Percentiles rank a stretch among this genome's conserved stretches.
Evolutionary conservation across 2,113 vertebrate genomes (phyloP).

Genomic region (Silurus meridionalis): DNA sequence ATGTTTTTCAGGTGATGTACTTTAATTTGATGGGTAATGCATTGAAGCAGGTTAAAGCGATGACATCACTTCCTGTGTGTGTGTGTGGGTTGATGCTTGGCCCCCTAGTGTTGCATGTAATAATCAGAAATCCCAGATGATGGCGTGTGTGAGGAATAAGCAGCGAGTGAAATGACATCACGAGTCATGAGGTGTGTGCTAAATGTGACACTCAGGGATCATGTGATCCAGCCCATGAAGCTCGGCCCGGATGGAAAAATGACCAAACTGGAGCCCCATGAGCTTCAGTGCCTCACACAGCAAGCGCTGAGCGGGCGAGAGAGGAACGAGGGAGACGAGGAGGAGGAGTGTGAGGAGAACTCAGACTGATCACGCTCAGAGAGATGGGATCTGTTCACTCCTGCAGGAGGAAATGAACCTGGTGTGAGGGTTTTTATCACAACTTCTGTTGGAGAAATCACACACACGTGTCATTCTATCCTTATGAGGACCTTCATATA

Average conservation of each 20-base stretch:
- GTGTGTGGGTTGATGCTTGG: neutral
- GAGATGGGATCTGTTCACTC: neutral
- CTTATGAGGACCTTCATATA: neutral
- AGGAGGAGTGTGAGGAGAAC: conserved; percentile 36
- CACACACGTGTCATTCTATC: neutral
- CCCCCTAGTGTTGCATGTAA: neutral
- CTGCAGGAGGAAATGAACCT: neutral
- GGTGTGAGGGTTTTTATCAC: neutral
- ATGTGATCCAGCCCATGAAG: conserved; percentile 88
- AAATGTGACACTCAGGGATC: conserved; percentile 67
- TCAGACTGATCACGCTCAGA: neutral
- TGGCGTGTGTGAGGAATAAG: neutral
- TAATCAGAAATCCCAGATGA: neutral
- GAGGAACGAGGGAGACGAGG: conserved; percentile 75
- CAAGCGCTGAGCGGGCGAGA: conserved; percentile 73
- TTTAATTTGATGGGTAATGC: too few relatives aligned
- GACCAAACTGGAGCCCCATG: conserved; percentile 75
- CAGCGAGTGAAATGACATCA: neutral
- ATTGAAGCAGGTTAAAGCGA: too few relatives aligned
- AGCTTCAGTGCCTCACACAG: conserved; percentile 69
- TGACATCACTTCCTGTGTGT: neutral
- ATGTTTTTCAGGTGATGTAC: neutral
- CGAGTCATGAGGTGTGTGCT: neutral
- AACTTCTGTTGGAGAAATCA: neutral
- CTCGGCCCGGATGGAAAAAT: conserved; percentile 83